Conservation (phyloP, 2,113 vertebrate genomes). For the Aptenodytes patagonicus region DNA sequence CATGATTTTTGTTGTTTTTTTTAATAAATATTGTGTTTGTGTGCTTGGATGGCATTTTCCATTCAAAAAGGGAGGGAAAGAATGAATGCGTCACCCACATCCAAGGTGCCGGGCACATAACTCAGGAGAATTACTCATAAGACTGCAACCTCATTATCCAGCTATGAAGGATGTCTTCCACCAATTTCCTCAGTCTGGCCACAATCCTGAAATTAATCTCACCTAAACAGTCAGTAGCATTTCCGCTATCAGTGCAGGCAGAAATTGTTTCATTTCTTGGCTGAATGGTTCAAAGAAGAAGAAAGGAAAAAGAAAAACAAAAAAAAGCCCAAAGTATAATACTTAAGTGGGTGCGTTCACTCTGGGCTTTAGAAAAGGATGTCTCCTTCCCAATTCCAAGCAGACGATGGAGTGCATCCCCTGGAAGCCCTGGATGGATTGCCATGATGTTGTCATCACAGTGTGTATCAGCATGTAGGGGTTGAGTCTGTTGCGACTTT, state of each 20-base stretch:
- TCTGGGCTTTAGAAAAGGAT: neutral
- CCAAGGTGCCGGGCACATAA: neutral
- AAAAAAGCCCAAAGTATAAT: neutral
- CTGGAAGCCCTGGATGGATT: neutral
- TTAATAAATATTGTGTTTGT: neutral
- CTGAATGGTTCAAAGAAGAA: neutral
- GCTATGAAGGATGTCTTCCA: neutral
- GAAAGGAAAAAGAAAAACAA: too few relatives aligned
- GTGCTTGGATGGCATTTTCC: constrained; percentile 27
- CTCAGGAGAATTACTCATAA: constrained; percentile 45
- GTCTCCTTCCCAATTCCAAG: neutral
- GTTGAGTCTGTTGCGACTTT: neutral
- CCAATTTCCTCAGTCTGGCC: neutral
- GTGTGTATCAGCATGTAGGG: fast-evolving
- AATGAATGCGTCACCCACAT: constrained; percentile 10
- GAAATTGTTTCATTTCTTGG: fast-evolving
- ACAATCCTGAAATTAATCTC: constrained; percentile 25
- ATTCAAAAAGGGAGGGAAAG: neutral
- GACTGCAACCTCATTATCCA: neutral
- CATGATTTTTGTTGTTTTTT: neutral
- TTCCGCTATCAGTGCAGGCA: neutral
- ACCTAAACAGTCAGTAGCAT: neutral
- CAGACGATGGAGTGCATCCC: neutral
- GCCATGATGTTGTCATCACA: neutral
- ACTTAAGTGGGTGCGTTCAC: neutral